These are phyloP conservation scores for Agrilus biguttatus DNA, from an alignment of 2,888 invertebrate species.

Conservation along the genomic window DNA sequence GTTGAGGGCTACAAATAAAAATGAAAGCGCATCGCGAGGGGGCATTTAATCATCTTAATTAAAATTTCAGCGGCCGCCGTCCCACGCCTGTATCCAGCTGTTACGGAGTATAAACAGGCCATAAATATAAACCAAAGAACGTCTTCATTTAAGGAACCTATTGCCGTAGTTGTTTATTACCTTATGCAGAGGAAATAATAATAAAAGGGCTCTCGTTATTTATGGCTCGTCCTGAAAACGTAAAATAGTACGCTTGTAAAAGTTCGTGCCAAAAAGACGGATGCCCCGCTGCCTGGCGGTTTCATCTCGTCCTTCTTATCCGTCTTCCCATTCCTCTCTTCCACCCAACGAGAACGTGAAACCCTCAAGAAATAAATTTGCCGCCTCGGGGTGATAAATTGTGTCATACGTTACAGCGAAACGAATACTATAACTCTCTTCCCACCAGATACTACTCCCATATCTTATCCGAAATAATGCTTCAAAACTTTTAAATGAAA, in stretches of 20 bases:
- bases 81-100: background rate
- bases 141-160: conserved; percentile 17
- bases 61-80: background rate
- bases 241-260: conserved; percentile 20
- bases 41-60: background rate
- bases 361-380: too few species aligned
- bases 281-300: conserved; percentile 8
- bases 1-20: too few species aligned
- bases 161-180: conserved; percentile 15
- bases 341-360: too few species aligned
- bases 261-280: conserved; percentile 21
- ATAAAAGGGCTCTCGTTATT: conserved; percentile 15
- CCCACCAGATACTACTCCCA: too few species aligned
- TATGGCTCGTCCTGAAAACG: conserved; percentile 14
- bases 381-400: too few species aligned
- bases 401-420: too few species aligned
- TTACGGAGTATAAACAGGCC: conserved; percentile 6
- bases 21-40: too few species aligned
- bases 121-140: conserved; percentile 12
- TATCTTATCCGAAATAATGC: too few species aligned
- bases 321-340: too few species aligned
- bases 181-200: conserved; percentile 13
- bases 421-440: too few species aligned
- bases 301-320: too few species aligned
- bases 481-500: too few species aligned